A percentile compares a stretch with the other conserved stretches of the same genome.
Evolutionary conservation across 2,113 vertebrate genomes (phyloP).

Genomic region (Balaenoptera acutorostrata): DNA sequence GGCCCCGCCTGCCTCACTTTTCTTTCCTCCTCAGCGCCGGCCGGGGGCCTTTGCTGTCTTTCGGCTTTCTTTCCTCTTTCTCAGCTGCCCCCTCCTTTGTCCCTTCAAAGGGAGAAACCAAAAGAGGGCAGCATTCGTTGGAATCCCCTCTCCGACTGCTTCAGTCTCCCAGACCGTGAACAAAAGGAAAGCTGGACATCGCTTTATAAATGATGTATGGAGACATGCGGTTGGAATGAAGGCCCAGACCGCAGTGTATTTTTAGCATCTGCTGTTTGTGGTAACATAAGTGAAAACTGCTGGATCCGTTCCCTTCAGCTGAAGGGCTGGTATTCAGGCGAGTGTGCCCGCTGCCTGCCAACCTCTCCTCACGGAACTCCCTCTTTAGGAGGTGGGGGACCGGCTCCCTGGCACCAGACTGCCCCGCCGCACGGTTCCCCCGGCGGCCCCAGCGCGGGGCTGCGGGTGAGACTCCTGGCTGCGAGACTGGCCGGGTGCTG

Average conservation of each 20-base stretch:
- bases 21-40: rapidly evolving
- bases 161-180: not conserved
- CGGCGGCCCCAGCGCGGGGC: not conserved
- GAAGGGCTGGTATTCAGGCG: constrained; percentile 66
- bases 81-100: not conserved
- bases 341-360: constrained; percentile 51
- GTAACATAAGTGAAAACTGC: constrained; percentile 60
- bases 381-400: constrained; percentile 58
- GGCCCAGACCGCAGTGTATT: constrained; percentile 53
- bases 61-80: no score
- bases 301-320: constrained; percentile 55
- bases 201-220: not conserved
- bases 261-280: constrained; percentile 65
- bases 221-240: not conserved
- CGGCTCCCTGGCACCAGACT: constrained; percentile 47
- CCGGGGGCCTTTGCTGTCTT: rapidly evolving
- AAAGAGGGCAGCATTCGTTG: no score
- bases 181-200: not conserved
- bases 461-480: constrained; percentile 7
- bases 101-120: not conserved
- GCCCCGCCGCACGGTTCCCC: not conserved
- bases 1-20: rapidly evolving
- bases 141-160: not conserved
- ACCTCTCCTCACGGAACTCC: constrained; percentile 53
- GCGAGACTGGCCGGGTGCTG: constrained; percentile 22